Percentiles rank a stretch among this genome's conserved stretches.
phyloP scores from a whole-genome alignment of 2,113 vertebrate genomes.

The Hypanus sabinus region DNA sequence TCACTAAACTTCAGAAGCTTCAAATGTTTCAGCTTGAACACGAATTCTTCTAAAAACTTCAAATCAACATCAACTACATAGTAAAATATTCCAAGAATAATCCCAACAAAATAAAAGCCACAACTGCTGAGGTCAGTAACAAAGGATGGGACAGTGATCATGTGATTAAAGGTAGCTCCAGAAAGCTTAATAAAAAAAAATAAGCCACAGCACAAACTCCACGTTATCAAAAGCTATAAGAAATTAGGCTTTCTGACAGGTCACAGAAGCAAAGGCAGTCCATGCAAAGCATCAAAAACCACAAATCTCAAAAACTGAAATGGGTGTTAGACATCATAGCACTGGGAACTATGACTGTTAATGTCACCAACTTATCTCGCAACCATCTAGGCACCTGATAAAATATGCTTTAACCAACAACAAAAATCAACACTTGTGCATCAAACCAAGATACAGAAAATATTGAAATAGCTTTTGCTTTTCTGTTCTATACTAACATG shows the following conservation, averaged over 20 bases:
- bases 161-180: background rate
- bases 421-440: no score
- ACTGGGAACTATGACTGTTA: background rate
- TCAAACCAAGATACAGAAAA: no score
- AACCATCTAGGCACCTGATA: background rate
- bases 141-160: background rate
- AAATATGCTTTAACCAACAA: background rate
- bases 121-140: background rate
- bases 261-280: background rate
- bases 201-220: background rate
- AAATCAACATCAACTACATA: background rate
- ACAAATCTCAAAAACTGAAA: background rate
- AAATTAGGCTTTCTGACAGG: background rate
- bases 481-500: background rate
- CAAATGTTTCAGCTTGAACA: background rate
- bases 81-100: background rate
- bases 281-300: background rate
- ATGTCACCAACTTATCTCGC: background rate
- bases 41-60: background rate
- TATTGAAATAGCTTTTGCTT: background rate
- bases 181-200: background rate
- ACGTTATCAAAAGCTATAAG: background rate
- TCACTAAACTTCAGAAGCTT: background rate
- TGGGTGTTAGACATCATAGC: no score
- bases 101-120: background rate